These are phyloP conservation scores for Dendrocincla fuliginosa DNA, from an alignment of 2,797 vertebrate genomes.

Conservation along the genomic window DNA sequence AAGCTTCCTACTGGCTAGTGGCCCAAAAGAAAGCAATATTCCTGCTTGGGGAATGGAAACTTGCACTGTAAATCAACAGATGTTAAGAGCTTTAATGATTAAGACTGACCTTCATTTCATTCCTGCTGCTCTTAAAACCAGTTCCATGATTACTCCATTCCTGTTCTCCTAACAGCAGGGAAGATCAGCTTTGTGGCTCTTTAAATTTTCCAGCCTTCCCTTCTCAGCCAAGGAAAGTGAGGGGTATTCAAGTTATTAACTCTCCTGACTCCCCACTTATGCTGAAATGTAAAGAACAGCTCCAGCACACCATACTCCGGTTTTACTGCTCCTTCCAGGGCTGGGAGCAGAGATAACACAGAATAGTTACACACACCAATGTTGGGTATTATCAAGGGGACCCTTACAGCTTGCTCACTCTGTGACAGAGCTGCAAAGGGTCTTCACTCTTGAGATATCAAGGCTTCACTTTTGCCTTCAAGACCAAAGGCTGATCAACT, in stretches of 20 bases:
- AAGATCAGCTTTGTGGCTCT: neutral
- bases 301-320: neutral
- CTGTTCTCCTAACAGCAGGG: neutral
- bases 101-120: neutral
- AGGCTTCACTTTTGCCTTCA: neutral
- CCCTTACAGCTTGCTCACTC: neutral
- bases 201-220: neutral
- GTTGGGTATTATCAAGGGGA: neutral
- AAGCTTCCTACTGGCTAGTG: neutral
- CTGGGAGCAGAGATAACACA: neutral
- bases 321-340: neutral
- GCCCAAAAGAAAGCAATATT: neutral
- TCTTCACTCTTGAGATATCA: neutral
- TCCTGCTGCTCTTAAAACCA: neutral
- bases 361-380: neutral
- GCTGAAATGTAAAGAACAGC: neutral
- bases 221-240: neutral
- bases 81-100: neutral
- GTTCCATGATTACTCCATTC: neutral
- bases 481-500: neutral
- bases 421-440: neutral
- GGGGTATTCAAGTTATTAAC: neutral
- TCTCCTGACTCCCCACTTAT: neutral
- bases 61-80: neutral
- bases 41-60: neutral